A percentile compares a stretch with the other conserved stretches of the same genome.
Conservation (phyloP, 23 tunicate species). For the Styela clava region DNA sequence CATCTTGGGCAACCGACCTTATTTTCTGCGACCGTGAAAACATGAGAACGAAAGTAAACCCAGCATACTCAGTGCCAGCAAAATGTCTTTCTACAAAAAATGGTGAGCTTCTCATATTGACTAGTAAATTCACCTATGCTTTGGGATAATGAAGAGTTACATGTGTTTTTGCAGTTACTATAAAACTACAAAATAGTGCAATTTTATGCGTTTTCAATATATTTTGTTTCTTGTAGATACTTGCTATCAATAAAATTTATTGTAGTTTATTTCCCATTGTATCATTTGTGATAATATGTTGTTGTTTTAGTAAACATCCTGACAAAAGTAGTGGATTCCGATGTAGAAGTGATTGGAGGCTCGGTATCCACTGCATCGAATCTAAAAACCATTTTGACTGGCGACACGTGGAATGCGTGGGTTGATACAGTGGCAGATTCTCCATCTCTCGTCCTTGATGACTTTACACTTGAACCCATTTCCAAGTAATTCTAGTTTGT, state of each 20-base stretch:
- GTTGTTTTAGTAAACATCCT: constrained; percentile 32
- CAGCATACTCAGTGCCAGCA: constrained; percentile 19
- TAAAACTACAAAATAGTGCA: no score
- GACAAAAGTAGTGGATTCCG: constrained; percentile 9
- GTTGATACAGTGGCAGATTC: constrained; percentile 33
- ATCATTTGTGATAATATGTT: no score
- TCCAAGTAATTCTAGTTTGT: no score
- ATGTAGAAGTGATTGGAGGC: constrained; percentile 36
- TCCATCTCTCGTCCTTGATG: constrained; percentile 32
- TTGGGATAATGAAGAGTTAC: no score
- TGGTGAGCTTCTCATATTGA: neutral
- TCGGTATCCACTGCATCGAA: constrained; percentile 42
- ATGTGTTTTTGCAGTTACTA: no score
- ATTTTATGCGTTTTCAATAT: no score
- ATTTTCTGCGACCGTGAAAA: constrained; percentile 33
- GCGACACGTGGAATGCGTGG: constrained; percentile 78
- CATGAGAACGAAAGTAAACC: constrained; percentile 34
- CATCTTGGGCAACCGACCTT: constrained; percentile 38
- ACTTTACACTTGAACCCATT: constrained; percentile 6
- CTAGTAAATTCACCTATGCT: no score
- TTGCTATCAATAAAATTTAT: no score
- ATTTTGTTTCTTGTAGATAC: no score
- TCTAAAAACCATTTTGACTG: constrained; percentile 28
- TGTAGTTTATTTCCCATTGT: no score
- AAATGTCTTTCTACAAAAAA: constrained; percentile 11